Base-by-base conservation (phyloP, 2,113 vertebrate genomes). In the Gambusia holbrooki region DNA sequence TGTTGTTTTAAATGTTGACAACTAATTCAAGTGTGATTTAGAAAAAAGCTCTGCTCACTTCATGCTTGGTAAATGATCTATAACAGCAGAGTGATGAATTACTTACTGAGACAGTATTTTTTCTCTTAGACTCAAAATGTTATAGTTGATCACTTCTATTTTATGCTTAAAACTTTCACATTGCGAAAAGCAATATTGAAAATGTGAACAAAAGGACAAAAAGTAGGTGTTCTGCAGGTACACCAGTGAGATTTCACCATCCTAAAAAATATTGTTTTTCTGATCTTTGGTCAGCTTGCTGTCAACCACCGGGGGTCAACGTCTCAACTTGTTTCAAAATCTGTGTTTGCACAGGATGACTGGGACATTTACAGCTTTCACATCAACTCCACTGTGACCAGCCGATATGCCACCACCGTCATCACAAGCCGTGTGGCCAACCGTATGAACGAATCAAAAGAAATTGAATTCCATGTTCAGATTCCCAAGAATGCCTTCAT, bases 401-500 rank as follows among this genome's bases (percentile, higher is more conserved):
- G 96, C 60, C 96, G 97, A 65, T 99, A 97, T 51, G 96, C 98
- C 54, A 95, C 92, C 87, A 98, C 95, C 5, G 87, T 96, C 90
- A 95, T 99, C 90, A 97, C 94, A 77, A 99, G 98, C 61, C 95
- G 92, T 33, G 95, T 97, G 83, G 93, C 93, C 66, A 99, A 99
- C 87, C 94, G 86, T 1, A 94, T 94, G 65, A 62, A 94, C 0
- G 61, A 84, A 9, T 92, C 96, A 54, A 95, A 92, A 83, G 97
- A 98, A 91, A 92, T 96, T 25, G 61, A 94, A 82, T 99, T 99
- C 33, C 92, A 97, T 0, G 95, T 99, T 83, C 96, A 93, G 10
- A 96, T 99, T 62, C 97, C 98, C 64, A 99, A 97, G 85, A 96
- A 96, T 8, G 97, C 97, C 84, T 97, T 98, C 93, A 98, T 99